phyloP scores from a whole-genome alignment of 2,888 invertebrate species.

The Rotaria socialis region DNA sequence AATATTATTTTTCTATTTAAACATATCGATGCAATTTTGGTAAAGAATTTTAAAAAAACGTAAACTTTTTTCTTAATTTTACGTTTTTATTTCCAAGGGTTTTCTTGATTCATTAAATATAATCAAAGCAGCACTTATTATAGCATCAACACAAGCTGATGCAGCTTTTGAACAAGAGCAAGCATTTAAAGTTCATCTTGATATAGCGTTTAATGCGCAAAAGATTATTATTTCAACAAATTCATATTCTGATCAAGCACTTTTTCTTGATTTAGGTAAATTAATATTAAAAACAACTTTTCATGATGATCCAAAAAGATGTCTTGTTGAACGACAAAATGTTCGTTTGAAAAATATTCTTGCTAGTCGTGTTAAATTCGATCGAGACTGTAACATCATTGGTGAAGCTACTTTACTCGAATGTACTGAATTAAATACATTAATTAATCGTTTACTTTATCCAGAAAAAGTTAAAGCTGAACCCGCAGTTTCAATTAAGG shows the following conservation, averaged over 20 bases:
- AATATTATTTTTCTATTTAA: slow-evolving; percentile 83
- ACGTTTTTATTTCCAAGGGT: too few relatives aligned
- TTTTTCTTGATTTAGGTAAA: slow-evolving; percentile 80
- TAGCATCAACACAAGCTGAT: slow-evolving; percentile 10
- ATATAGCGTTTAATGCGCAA: slow-evolving; percentile 64
- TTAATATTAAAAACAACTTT: slow-evolving; percentile 61
- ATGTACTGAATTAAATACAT: slow-evolving; percentile 36
- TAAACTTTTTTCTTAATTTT: neutral
- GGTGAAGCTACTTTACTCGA: slow-evolving; percentile 39
- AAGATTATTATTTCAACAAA: slow-evolving; percentile 82
- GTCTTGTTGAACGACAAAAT: slow-evolving; percentile 39
- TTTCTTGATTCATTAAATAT: slow-evolving; percentile 84
- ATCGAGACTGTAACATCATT: slow-evolving; percentile 18
- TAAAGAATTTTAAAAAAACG: slow-evolving; percentile 49
- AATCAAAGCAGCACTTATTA: slow-evolving; percentile 65
- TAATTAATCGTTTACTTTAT: slow-evolving; percentile 34
- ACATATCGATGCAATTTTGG: slow-evolving; percentile 72
- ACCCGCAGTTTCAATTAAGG: neutral
- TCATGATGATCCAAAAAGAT: slow-evolving; percentile 42
- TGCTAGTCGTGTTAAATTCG: slow-evolving; percentile 34
- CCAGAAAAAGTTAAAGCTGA: slow-evolving; percentile 26
- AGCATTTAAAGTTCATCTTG: slow-evolving; percentile 49
- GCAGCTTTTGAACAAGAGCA: slow-evolving; percentile 42
- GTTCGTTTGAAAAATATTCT: slow-evolving; percentile 38
- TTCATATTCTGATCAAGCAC: slow-evolving; percentile 72